These are phyloP conservation scores for Chiloscyllium punctatum DNA, from an alignment of 2,797 vertebrate species.

Conservation along the genomic window DNA sequence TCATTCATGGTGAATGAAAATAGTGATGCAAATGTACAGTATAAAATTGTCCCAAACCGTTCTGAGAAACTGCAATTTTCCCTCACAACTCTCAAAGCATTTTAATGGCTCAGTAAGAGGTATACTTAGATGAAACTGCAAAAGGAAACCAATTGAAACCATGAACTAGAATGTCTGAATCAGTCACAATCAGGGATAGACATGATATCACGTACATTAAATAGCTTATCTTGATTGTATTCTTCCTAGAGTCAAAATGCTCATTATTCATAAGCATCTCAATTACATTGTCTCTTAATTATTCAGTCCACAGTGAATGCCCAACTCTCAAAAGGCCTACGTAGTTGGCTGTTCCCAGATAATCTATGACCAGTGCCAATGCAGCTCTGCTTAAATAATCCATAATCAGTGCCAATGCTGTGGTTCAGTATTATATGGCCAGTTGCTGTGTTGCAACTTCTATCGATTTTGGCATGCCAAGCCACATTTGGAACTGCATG, in stretches of 20 bases:
- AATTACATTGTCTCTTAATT: neutral
- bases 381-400: too few relatives aligned
- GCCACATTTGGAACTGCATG: neutral
- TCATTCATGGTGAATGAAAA: neutral
- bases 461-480: neutral
- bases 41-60: neutral
- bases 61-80: neutral
- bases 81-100: neutral
- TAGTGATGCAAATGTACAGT: neutral
- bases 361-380: neutral
- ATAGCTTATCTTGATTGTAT: neutral
- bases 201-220: neutral
- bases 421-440: too few relatives aligned
- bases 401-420: neutral
- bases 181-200: neutral
- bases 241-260: neutral
- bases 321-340: neutral
- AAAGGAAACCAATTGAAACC: neutral
- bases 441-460: neutral
- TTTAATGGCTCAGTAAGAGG: neutral
- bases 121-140: neutral
- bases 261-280: neutral
- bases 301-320: neutral
- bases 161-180: neutral
- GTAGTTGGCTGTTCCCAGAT: neutral